Evolutionary conservation across 2,888 invertebrate species (phyloP).

Genomic region (Pocota personata): DNA sequence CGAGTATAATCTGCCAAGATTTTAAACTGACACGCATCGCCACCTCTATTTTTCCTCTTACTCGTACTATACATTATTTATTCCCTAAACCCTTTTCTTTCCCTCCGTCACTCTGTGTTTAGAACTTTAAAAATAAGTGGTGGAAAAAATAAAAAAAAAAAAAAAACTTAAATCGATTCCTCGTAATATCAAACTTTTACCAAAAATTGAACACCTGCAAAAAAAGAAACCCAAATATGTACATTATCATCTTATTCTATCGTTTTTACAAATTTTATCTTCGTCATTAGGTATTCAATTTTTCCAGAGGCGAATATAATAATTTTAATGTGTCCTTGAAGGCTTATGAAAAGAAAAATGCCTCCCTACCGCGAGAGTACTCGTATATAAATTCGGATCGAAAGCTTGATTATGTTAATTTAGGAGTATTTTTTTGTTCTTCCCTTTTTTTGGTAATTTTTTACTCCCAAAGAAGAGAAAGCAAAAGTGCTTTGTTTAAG

Average conservation of each 20-base stretch:
- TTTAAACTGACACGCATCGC: no score
- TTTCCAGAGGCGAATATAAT: background rate
- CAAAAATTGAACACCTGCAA: background rate
- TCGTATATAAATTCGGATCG: constrained; percentile 15
- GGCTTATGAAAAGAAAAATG: background rate
- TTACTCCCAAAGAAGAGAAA: background rate
- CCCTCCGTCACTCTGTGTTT: no score
- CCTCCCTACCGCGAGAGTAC: background rate
- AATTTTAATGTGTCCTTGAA: constrained; percentile 5
- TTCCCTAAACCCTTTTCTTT: no score
- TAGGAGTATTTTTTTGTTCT: constrained; percentile 30
- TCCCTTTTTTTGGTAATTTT: constrained; percentile 14
- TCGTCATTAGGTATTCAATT: constrained; percentile 9
- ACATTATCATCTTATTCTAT: background rate
- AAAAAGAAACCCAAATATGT: background rate
- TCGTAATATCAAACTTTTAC: background rate
- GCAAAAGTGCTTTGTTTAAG: constrained; percentile 19
- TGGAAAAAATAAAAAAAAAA: no score
- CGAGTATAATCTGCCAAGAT: no score
- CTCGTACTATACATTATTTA: no score
- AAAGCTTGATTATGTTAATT: constrained; percentile 62
- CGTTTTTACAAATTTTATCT: background rate
- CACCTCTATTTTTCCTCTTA: no score
- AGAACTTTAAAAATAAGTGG: no score
- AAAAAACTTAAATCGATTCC: background rate